phyloP scores from a whole-genome alignment of 2,797 vertebrate genomes.

The Mastacembelus armatus region DNA sequence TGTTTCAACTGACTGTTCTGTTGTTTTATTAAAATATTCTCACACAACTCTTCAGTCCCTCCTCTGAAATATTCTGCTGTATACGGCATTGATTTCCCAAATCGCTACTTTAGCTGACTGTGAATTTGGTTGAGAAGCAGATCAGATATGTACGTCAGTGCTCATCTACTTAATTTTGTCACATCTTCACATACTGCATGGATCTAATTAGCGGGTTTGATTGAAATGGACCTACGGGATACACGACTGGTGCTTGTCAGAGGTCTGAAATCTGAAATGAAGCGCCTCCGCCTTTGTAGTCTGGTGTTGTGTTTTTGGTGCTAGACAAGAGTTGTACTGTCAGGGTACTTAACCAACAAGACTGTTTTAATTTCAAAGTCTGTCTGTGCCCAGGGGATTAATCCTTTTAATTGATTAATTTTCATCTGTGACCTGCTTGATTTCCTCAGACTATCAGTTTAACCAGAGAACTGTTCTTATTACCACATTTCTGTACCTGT shows the following conservation, averaged over 20 bases:
- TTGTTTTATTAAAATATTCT: slow-evolving; percentile 21
- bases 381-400: slow-evolving; percentile 46
- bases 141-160: slow-evolving; percentile 49
- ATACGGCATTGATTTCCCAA: slow-evolving; percentile 57
- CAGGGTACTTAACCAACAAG: slow-evolving; percentile 42
- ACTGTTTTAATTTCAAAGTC: slow-evolving; percentile 56
- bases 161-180: slow-evolving; percentile 43
- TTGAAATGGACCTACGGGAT: slow-evolving; percentile 49
- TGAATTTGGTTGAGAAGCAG: slow-evolving; percentile 37
- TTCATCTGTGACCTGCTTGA: slow-evolving; percentile 57
- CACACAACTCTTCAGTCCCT: slow-evolving; percentile 17
- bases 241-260: slow-evolving; percentile 28
- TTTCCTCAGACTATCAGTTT: slow-evolving; percentile 51
- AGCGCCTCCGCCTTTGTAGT: slow-evolving; percentile 20
- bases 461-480: slow-evolving; percentile 59
- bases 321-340: slow-evolving; percentile 38
- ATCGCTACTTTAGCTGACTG: slow-evolving; percentile 23
- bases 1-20: too few species aligned
- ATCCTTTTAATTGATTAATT: slow-evolving; percentile 64
- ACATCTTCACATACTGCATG: slow-evolving; percentile 37
- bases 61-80: slow-evolving; percentile 1
- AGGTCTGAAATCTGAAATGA: slow-evolving; percentile 33
- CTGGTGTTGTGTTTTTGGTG: slow-evolving; percentile 29
- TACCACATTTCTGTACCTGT: slow-evolving; percentile 44
- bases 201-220: slow-evolving; percentile 47